phyloP scores from a whole-genome alignment of 2,888 invertebrate genomes.

The Cryptus viduatorius region DNA sequence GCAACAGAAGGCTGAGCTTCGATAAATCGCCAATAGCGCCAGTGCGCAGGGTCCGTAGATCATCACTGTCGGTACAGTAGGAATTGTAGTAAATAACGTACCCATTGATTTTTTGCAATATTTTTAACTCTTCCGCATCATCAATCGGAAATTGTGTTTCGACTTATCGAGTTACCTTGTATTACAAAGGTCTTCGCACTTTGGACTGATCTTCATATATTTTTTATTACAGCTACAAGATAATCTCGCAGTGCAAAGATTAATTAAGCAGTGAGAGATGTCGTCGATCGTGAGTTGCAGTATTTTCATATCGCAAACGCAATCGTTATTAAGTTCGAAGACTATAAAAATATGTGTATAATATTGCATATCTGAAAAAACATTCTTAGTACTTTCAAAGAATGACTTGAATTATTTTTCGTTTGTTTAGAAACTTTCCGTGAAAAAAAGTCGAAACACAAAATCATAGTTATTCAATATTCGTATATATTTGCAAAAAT shows the following conservation, averaged over 20 bases:
- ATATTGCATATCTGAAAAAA: no score
- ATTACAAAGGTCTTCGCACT: neutral
- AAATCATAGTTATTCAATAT: neutral
- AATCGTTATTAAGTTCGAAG: no score
- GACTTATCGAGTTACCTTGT: neutral
- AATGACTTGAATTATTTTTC: no score
- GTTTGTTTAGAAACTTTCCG: no score
- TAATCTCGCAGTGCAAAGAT: neutral
- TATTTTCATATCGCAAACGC: no score
- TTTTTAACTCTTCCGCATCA: neutral
- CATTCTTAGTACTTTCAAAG: no score
- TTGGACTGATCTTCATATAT: neutral
- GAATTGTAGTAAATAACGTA: neutral
- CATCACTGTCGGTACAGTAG: conserved; percentile 32
- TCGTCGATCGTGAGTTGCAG: no score
- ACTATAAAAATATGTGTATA: no score
- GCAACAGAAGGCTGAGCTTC: neutral
- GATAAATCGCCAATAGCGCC: neutral
- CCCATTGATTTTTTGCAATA: neutral
- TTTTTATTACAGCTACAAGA: neutral
- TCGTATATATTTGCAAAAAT: neutral
- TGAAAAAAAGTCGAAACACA: no score
- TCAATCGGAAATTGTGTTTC: neutral
- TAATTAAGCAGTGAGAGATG: no score
- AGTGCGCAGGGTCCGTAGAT: conserved; percentile 44